phyloP scores from a whole-genome alignment of 2,888 invertebrate species.

The Calliopum simillimum region DNA sequence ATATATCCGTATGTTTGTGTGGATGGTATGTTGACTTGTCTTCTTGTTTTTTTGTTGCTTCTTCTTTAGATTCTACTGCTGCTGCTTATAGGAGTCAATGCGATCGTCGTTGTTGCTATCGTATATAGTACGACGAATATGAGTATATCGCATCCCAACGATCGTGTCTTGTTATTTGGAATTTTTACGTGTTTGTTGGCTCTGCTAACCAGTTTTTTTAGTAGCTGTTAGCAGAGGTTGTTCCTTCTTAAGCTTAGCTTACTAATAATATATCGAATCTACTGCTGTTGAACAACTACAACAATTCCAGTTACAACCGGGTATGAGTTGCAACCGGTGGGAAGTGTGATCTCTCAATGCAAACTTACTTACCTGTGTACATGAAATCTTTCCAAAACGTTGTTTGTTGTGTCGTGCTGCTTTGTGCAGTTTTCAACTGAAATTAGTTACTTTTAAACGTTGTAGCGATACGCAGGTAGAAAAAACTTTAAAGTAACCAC shows the following conservation, averaged over 20 bases:
- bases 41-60: background rate
- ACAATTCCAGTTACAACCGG: background rate
- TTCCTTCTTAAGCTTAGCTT: constrained; percentile 17
- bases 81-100: too few relatives aligned
- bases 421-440: constrained; percentile 4
- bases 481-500: constrained; percentile 23
- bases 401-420: background rate
- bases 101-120: background rate
- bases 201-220: constrained; percentile 25
- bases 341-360: background rate
- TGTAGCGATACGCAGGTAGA: constrained; percentile 38
- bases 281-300: background rate
- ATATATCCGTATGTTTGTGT: too few relatives aligned
- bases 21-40: background rate
- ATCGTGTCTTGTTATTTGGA: constrained; percentile 19
- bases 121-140: background rate
- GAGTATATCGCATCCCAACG: background rate
- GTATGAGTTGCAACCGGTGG: background rate
- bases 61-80: constrained; percentile 12
- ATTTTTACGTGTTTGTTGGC: constrained; percentile 9
- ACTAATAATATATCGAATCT: background rate
- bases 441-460: constrained; percentile 43
- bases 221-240: background rate
- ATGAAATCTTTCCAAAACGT: background rate
- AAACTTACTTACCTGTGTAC: background rate